Conservation (phyloP, 2,113 vertebrate species). For the Electrona antarctica region DNA sequence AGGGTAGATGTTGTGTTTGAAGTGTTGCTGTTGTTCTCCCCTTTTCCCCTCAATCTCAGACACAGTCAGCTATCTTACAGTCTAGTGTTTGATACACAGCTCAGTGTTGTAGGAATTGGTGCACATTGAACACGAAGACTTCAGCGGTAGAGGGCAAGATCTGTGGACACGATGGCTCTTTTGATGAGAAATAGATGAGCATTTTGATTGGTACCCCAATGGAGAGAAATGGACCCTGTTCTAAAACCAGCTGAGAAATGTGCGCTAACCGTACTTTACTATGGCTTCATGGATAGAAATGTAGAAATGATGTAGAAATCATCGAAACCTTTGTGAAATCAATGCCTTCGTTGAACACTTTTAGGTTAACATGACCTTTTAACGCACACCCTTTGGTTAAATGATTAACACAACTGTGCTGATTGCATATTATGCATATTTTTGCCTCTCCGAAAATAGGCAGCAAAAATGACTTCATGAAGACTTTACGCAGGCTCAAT, state of each 20-base stretch:
- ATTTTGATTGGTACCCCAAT: slow-evolving; percentile 2
- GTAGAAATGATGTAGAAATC: neutral
- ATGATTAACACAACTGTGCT: slow-evolving; percentile 42
- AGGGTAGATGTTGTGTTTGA: slow-evolving; percentile 67
- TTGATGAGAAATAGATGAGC: neutral
- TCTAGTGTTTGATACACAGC: too few species aligned
- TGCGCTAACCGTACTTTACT: too few species aligned
- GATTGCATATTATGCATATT: slow-evolving; percentile 34
- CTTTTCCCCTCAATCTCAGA: slow-evolving; percentile 26
- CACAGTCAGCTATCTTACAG: neutral
- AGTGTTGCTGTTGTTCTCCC: slow-evolving; percentile 26
- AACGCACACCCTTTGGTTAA: slow-evolving; percentile 39
- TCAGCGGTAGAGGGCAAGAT: neutral
- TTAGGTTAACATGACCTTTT: slow-evolving; percentile 41
- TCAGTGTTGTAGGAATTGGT: neutral
- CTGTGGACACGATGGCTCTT: neutral
- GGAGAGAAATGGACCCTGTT: neutral
- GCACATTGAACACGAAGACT: slow-evolving; percentile 9
- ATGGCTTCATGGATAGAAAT: slow-evolving; percentile 31
- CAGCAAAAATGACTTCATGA: slow-evolving; percentile 34
- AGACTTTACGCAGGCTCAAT: slow-evolving; percentile 45
- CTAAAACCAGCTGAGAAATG: neutral
- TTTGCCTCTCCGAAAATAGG: slow-evolving; percentile 19
- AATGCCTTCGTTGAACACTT: slow-evolving; percentile 38
- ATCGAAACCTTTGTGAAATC: slow-evolving; percentile 21